Evolutionary conservation across 2,797 vertebrate species (phyloP).

Genomic region (Parotocinclus haroldoi): DNA sequence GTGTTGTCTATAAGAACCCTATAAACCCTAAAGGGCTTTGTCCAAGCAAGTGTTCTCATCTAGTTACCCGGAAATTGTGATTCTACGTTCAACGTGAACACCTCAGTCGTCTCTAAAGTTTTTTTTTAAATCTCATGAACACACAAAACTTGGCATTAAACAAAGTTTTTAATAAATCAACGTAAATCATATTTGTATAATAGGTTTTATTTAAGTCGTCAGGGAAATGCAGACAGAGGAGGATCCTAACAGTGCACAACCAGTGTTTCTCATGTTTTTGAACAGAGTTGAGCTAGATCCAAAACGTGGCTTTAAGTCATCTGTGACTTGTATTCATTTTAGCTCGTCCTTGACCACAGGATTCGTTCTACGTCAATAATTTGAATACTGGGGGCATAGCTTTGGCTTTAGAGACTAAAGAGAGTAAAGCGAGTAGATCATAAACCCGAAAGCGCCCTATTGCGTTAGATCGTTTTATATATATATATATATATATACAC

Average conservation of each 20-base stretch:
- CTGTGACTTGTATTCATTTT: conserved; percentile 32
- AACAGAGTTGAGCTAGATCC: no score
- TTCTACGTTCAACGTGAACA: no score
- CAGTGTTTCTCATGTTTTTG: conserved; percentile 47
- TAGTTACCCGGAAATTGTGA: no score
- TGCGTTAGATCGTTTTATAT: conserved; percentile 57
- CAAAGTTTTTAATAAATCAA: background rate
- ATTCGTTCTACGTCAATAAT: conserved; percentile 15
- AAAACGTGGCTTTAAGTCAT: conserved; percentile 36
- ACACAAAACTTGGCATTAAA: no score
- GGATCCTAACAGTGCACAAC: conserved; percentile 53
- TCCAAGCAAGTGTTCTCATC: no score
- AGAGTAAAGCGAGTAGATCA: conserved; percentile 55
- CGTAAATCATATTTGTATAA: conserved; percentile 29
- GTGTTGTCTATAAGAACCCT: no score
- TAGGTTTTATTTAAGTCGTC: conserved; percentile 44
- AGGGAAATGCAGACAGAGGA: conserved; percentile 71
- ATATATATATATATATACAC: conserved; percentile 49
- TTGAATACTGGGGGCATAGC: conserved; percentile 67
- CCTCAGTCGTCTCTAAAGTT: no score
- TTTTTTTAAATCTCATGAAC: no score
- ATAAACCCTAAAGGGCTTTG: no score
- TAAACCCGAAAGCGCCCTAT: conserved; percentile 53
- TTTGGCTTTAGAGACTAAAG: conserved; percentile 69
- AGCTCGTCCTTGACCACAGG: conserved; percentile 24